Percentiles rank a stretch among this genome's conserved stretches.
Evolutionary conservation across 2,888 invertebrate genomes (phyloP).

Genomic region (Hymenopus coronatus): DNA sequence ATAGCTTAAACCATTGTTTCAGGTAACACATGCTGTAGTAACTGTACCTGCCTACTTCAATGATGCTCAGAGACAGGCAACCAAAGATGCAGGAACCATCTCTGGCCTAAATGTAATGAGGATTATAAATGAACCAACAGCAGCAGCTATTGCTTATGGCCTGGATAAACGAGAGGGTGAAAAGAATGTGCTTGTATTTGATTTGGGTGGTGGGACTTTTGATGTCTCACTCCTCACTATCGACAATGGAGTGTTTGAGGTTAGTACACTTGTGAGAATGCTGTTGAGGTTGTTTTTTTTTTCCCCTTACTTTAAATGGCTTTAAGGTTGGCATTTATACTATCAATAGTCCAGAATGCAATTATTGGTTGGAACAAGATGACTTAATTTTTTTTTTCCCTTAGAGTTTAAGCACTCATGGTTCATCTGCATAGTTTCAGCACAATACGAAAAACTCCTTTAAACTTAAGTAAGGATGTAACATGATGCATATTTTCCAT

Average conservation of each 20-base stretch:
- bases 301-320: too few relatives aligned
- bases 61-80: conserved; percentile 98
- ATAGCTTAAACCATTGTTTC: not conserved
- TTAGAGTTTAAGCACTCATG: too few relatives aligned
- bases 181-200: conserved; percentile 97
- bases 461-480: too few relatives aligned
- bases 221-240: conserved; percentile 98
- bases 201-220: conserved; percentile 99
- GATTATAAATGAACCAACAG: conserved; percentile 97
- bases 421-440: too few relatives aligned
- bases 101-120: conserved; percentile 90
- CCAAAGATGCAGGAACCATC: conserved; percentile 96
- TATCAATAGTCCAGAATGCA: too few relatives aligned
- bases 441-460: too few relatives aligned
- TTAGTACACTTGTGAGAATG: conserved; percentile 34
- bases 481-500: too few relatives aligned
- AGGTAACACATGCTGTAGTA: conserved; percentile 78
- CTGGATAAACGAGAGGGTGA: conserved; percentile 96
- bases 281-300: too few relatives aligned
- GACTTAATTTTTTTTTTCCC: too few relatives aligned
- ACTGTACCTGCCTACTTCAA: conserved; percentile 99
- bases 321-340: too few relatives aligned
- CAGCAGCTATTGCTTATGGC: conserved; percentile 96
- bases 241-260: conserved; percentile 97
- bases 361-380: too few relatives aligned